Conservation (phyloP, 2,888 invertebrate species). For the Scelioninae gen. 1 region DNA sequence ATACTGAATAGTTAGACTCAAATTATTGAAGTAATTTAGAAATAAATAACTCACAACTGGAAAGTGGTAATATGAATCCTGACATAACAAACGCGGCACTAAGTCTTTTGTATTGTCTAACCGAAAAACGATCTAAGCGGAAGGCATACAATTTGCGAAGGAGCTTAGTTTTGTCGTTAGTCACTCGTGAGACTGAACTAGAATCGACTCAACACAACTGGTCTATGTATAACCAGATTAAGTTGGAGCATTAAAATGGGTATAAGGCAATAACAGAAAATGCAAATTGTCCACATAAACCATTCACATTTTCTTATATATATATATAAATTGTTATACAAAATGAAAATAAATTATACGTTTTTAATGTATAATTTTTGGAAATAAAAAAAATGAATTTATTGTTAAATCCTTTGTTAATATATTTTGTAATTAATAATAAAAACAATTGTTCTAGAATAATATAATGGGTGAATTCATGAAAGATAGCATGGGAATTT, state of each 20-base stretch:
- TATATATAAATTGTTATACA: too few relatives aligned
- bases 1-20: too few relatives aligned
- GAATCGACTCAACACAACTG: constrained; percentile 75
- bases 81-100: constrained; percentile 72
- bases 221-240: constrained; percentile 81
- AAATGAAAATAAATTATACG: too few relatives aligned
- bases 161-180: constrained; percentile 63
- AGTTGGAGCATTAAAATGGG: constrained; percentile 62
- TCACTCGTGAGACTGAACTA: constrained; percentile 72
- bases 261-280: constrained; percentile 22
- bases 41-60: constrained; percentile 76
- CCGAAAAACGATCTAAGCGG: constrained; percentile 35
- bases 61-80: constrained; percentile 74
- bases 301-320: too few relatives aligned
- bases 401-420: too few relatives aligned
- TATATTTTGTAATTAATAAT: too few relatives aligned
- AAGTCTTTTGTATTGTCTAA: constrained; percentile 34
- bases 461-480: constrained; percentile 4
- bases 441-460: neutral
- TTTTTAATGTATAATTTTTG: too few relatives aligned
- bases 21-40: too few relatives aligned
- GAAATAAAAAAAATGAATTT: too few relatives aligned
- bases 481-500: constrained; percentile 12
- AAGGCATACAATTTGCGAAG: too few relatives aligned
- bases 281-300: too few relatives aligned